phyloP scores from a whole-genome alignment of 2,797 vertebrate species.

The Nannoperca obscura region DNA sequence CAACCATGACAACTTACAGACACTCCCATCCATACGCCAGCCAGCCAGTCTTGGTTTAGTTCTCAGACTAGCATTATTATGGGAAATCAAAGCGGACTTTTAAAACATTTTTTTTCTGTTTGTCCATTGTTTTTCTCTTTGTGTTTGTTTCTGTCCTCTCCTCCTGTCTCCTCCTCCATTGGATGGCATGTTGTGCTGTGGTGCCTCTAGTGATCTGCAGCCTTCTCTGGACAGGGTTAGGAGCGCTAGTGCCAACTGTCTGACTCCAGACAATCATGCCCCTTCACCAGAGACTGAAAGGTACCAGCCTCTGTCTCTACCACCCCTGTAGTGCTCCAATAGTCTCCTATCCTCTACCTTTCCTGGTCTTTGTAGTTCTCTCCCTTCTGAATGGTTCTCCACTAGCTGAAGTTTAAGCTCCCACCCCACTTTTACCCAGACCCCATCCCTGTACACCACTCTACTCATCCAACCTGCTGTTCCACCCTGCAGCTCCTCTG shows the following conservation, averaged over 20 bases:
- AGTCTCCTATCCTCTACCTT: slow-evolving; percentile 32
- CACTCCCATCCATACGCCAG: slow-evolving; percentile 26
- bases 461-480: neutral
- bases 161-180: slow-evolving; percentile 91
- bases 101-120: slow-evolving; percentile 71
- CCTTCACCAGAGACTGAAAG: slow-evolving; percentile 98
- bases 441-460: slow-evolving; percentile 1
- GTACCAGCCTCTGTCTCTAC: slow-evolving; percentile 86
- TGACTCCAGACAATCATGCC: slow-evolving; percentile 98
- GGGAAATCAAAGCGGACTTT: slow-evolving; percentile 88
- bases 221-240: slow-evolving; percentile 99
- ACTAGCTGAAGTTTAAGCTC: slow-evolving; percentile 3
- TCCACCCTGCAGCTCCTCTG: slow-evolving; percentile 12
- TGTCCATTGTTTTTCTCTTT: slow-evolving; percentile 82
- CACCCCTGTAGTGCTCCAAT: slow-evolving; percentile 47
- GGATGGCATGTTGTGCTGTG: slow-evolving; percentile 96
- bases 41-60: slow-evolving; percentile 43
- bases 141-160: slow-evolving; percentile 74
- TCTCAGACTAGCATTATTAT: slow-evolving; percentile 78
- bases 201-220: slow-evolving; percentile 96
- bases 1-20: slow-evolving; percentile 20
- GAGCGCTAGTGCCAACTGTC: slow-evolving; percentile 99
- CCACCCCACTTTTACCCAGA: slow-evolving; percentile 1
- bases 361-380: slow-evolving; percentile 45
- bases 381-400: slow-evolving; percentile 35